phyloP scores from a whole-genome alignment of 2,888 invertebrate species.

The Aleiodes testaceus region DNA sequence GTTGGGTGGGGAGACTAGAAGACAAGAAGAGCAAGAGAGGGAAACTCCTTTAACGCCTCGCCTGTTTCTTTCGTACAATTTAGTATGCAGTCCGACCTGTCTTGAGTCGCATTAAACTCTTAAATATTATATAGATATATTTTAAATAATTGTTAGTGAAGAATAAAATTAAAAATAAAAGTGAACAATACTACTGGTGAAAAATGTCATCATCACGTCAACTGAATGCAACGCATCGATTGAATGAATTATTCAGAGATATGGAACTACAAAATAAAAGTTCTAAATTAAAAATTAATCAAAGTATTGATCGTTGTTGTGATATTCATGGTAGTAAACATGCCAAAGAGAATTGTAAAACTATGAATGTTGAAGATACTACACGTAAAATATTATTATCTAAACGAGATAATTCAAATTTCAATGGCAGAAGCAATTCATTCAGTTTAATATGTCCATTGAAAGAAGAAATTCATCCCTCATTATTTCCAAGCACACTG shows the following conservation, averaged over 20 bases:
- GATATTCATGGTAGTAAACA: conserved; percentile 81
- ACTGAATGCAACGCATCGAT: conserved; percentile 80
- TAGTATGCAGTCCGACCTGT: conserved; percentile 70
- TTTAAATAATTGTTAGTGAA: not conserved
- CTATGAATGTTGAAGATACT: conserved; percentile 77
- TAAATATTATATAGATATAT: conserved; percentile 38
- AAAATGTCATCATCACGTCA: conserved; percentile 74
- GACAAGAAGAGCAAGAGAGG: conserved; percentile 39
- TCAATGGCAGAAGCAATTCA: conserved; percentile 54
- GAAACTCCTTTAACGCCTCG: conserved; percentile 58
- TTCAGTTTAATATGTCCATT: conserved; percentile 72
- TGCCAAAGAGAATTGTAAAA: conserved; percentile 73
- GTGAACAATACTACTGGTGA: not conserved
- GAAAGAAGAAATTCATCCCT: conserved; percentile 80
- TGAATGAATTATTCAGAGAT: conserved; percentile 83
- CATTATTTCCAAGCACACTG: conserved; percentile 81
- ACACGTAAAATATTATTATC: conserved; percentile 75
- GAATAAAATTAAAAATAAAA: not conserved
- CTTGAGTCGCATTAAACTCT: conserved; percentile 61
- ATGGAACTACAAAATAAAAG: conserved; percentile 76
- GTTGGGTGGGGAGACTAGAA: conserved; percentile 33
- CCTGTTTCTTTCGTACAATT: conserved; percentile 43
- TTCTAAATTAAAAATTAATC: conserved; percentile 73
- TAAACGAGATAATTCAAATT: conserved; percentile 67
- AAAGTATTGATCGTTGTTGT: conserved; percentile 79